Evolutionary conservation across 2,113 vertebrate genomes (phyloP).

Genomic region (Apistogramma diplotaenia): DNA sequence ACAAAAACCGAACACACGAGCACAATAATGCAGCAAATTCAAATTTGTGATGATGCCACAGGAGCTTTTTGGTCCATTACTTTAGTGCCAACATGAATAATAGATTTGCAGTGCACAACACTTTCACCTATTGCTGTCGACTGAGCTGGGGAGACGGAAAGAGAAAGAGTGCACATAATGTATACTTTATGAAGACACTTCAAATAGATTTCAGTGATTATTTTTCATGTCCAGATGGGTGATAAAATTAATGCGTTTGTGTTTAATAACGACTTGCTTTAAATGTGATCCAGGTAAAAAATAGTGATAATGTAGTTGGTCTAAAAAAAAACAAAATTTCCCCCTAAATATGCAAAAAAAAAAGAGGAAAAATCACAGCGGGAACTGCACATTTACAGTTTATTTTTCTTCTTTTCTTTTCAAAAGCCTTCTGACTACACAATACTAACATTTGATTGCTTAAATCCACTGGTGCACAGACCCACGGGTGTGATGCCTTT

Average conservation of each 20-base stretch:
- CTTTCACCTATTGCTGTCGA: not conserved
- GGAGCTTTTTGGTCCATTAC: not conserved
- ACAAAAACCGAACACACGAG: not conserved
- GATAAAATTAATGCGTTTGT: not conserved
- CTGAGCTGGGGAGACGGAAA: not conserved
- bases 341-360: fast-evolving
- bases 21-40: not conserved
- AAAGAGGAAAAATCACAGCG: too few relatives aligned
- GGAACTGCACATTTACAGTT: not conserved
- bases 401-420: not conserved
- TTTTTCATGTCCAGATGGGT: not conserved
- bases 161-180: not conserved
- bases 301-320: not conserved
- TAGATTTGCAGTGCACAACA: not conserved
- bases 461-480: not conserved
- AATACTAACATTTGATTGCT: not conserved
- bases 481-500: not conserved
- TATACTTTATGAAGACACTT: not conserved
- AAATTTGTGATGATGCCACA: not conserved
- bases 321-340: fast-evolving
- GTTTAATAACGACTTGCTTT: not conserved
- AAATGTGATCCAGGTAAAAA: not conserved
- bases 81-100: not conserved
- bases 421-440: not conserved
- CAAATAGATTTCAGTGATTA: not conserved